phyloP scores from a whole-genome alignment of 1,140 invertebrate genomes.

The Sycophaga agraensis region DNA sequence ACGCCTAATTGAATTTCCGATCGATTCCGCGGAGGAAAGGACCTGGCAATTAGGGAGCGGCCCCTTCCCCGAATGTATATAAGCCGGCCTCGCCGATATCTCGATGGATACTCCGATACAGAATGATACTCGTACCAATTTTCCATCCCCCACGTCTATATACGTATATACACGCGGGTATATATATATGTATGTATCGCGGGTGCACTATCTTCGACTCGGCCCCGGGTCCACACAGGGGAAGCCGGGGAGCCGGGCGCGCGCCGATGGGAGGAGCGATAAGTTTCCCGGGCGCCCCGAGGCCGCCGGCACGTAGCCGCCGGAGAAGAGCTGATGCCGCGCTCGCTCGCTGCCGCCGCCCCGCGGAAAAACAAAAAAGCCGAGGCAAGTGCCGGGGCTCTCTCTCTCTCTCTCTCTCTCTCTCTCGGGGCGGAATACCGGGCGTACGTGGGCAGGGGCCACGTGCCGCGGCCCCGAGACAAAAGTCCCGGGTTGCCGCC shows the following conservation, averaged over 20 bases:
- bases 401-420: not conserved
- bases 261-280: slow-evolving; percentile 23
- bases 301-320: slow-evolving; percentile 8
- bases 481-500: too few species aligned
- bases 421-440: too few species aligned
- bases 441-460: slow-evolving; percentile 1
- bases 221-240: too few species aligned
- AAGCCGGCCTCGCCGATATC: slow-evolving; percentile 4
- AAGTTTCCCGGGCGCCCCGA: slow-evolving; percentile 9
- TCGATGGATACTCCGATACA: slow-evolving; percentile 13
- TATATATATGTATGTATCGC: not conserved
- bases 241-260: too few species aligned
- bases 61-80: not conserved
- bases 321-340: not conserved
- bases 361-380: not conserved
- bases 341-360: not conserved
- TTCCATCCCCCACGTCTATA: slow-evolving; percentile 14
- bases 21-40: too few species aligned
- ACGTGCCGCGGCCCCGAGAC: not conserved
- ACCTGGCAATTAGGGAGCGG: not conserved
- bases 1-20: too few species aligned
- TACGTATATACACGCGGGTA: too few species aligned
- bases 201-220: not conserved
- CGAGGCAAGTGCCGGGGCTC: not conserved
- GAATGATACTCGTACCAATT: slow-evolving; percentile 24